Conservation (phyloP, 2,797 vertebrate species). For the Eremophila alpestris region DNA sequence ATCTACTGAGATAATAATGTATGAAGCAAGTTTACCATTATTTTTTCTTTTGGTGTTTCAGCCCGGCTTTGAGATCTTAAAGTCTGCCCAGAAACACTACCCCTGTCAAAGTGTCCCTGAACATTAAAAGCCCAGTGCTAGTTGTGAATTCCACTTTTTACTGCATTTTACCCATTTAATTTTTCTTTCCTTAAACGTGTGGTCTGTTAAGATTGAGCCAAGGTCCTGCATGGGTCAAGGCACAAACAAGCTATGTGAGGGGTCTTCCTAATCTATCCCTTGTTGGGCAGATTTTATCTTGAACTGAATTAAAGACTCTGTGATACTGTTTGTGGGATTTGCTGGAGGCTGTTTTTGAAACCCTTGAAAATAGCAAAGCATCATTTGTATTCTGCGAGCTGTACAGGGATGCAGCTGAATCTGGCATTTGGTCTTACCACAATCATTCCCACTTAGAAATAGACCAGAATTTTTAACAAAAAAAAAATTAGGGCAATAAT, state of each 20-base stretch:
- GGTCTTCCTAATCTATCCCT: background rate
- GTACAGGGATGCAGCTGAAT: background rate
- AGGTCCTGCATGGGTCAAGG: background rate
- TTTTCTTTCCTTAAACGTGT: background rate
- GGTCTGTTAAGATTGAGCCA: background rate
- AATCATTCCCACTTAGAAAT: background rate
- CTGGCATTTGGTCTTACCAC: background rate
- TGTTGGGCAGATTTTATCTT: background rate
- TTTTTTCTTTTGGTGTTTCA: background rate
- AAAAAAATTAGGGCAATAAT: fast-evolving
- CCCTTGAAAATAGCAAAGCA: background rate
- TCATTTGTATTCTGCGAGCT: background rate
- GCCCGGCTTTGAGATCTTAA: background rate
- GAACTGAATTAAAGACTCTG: background rate
- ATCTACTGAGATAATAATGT: background rate
- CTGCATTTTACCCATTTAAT: background rate
- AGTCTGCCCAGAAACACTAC: background rate
- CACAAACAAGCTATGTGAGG: background rate
- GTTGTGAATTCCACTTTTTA: background rate
- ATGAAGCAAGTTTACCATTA: background rate
- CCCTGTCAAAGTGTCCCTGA: background rate
- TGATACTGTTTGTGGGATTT: background rate
- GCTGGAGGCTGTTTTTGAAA: background rate
- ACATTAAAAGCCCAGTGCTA: background rate
- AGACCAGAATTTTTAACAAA: background rate